These are phyloP conservation scores for Yponomeuta cagnagella DNA, from an alignment of 2,888 invertebrate species.

Conservation along the genomic window DNA sequence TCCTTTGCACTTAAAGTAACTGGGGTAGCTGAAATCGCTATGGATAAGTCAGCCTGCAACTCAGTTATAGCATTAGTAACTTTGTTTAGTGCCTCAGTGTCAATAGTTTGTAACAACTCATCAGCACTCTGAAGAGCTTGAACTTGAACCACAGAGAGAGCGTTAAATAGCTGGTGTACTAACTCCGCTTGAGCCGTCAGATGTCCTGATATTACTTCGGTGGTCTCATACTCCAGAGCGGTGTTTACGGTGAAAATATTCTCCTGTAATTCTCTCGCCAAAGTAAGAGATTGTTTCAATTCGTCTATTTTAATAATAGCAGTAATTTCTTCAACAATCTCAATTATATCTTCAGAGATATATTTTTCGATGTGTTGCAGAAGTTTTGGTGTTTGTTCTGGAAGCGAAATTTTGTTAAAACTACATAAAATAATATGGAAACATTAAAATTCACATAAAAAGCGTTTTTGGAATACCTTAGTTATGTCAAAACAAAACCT, in stretches of 20 bases:
- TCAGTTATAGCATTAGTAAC: not conserved
- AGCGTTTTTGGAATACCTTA: no score
- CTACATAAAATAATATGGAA: no score
- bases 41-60: conserved; percentile 1
- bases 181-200: conserved; percentile 21
- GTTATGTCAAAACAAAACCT: no score
- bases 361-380: conserved; percentile 33
- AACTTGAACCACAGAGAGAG: conserved; percentile 31
- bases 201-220: not conserved
- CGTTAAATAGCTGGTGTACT: conserved; percentile 24
- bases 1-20: not conserved
- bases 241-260: conserved; percentile 19
- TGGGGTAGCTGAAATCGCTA: not conserved
- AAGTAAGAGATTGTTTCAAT: conserved; percentile 28
- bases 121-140: conserved; percentile 21
- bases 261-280: conserved; percentile 27
- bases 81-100: not conserved
- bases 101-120: not conserved
- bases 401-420: not conserved
- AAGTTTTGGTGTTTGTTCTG: conserved; percentile 19
- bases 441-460: no score
- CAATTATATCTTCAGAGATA: conserved; percentile 28
- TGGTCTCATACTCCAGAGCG: not conserved
- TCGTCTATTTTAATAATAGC: conserved; percentile 25
- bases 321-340: conserved; percentile 27